Conservation (phyloP, 2,797 vertebrate genomes). For the Enteromius argenteus region DNA sequence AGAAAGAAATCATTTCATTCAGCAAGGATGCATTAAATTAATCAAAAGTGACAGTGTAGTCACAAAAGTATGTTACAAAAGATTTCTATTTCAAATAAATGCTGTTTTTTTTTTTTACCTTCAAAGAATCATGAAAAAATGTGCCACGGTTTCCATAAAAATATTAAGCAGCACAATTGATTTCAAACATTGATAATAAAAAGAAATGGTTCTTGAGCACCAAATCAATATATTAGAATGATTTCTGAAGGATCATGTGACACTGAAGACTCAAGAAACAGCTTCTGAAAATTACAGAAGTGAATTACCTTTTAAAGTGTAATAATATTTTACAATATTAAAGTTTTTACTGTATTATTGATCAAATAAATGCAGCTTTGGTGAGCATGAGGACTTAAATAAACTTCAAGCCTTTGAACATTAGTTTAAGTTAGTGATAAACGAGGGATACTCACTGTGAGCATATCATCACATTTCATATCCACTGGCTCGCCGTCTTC, state of each 20-base stretch:
- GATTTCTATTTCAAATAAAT: background rate
- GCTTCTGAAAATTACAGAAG: background rate
- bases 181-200: background rate
- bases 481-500: conserved; percentile 71
- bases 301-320: too few relatives aligned
- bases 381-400: background rate
- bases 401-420: background rate
- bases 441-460: conserved; percentile 71
- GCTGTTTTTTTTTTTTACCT: background rate
- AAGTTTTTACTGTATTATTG: background rate
- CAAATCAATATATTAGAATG: background rate
- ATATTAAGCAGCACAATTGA: background rate
- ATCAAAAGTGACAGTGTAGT: background rate
- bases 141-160: background rate
- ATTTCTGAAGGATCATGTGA: background rate
- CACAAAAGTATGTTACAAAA: background rate
- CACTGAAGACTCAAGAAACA: background rate
- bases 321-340: background rate
- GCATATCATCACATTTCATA: conserved; percentile 84
- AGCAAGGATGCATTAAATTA: background rate
- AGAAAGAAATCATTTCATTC: background rate
- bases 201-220: background rate
- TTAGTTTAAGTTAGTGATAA: background rate
- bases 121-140: background rate
- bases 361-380: background rate